Evolutionary conservation across 2,113 vertebrate species (phyloP).

Genomic region (Caloenas nicobarica): DNA sequence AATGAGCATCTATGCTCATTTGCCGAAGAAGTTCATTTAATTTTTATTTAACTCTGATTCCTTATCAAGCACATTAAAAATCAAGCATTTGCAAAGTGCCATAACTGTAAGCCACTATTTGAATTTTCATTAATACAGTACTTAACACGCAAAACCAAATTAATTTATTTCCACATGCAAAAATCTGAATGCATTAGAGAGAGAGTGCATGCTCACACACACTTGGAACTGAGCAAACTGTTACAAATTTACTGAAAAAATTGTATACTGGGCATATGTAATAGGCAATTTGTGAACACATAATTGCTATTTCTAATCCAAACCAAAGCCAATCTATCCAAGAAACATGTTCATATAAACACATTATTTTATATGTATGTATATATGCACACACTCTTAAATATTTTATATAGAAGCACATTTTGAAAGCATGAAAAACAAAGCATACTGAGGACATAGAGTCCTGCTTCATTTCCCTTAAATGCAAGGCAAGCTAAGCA

Average conservation of each 20-base stretch:
- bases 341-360: not conserved
- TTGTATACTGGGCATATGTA: not conserved
- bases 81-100: not conserved
- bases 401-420: not conserved
- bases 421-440: not conserved
- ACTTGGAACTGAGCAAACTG: not conserved
- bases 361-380: not conserved
- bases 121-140: not conserved
- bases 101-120: not conserved
- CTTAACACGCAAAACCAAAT: not conserved
- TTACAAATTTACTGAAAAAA: conserved; percentile 27
- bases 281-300: conserved; percentile 32
- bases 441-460: not conserved
- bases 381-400: not conserved
- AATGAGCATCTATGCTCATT: not conserved
- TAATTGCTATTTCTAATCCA: conserved; percentile 39
- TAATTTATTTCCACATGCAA: not conserved
- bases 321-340: conserved; percentile 14
- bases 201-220: not conserved
- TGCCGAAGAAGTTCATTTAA: not conserved
- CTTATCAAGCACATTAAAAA: not conserved
- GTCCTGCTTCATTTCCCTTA: not conserved
- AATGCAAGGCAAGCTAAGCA: not conserved
- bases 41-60: not conserved
- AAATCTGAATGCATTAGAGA: not conserved